A percentile compares a stretch with the other conserved stretches of the same genome.
Evolutionary conservation across 2,888 invertebrate genomes (phyloP).

Genomic region (Pomacea canaliculata): DNA sequence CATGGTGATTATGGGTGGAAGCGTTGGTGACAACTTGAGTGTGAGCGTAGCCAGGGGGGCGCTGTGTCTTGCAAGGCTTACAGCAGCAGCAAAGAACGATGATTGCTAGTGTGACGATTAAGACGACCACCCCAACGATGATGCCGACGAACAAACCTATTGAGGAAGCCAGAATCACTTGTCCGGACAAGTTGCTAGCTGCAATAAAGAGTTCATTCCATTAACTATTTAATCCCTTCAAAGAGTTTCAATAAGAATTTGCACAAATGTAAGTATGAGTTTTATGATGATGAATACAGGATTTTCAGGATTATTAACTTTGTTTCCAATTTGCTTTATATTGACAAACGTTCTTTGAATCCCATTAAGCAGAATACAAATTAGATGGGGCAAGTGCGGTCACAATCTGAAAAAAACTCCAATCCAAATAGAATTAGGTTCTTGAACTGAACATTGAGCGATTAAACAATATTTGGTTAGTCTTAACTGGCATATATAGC

Average conservation of each 20-base stretch:
- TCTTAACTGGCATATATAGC: too few relatives aligned
- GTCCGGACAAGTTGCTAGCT: constrained; percentile 44
- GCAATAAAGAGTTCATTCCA: constrained; percentile 12
- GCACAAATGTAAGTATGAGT: not conserved
- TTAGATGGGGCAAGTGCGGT: too few relatives aligned
- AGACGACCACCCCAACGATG: constrained; percentile 48
- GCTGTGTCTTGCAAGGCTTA: constrained; percentile 26
- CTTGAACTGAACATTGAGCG: too few relatives aligned
- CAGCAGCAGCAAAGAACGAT: constrained; percentile 53
- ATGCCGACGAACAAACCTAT: constrained; percentile 51
- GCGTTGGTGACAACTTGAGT: not conserved
- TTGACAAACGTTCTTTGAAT: too few relatives aligned
- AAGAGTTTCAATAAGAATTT: not conserved
- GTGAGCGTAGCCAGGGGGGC: not conserved
- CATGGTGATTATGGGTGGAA: not conserved
- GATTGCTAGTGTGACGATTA: constrained; percentile 46
- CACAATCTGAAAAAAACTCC: too few relatives aligned
- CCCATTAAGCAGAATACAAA: too few relatives aligned
- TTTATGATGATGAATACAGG: not conserved
- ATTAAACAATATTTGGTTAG: too few relatives aligned
- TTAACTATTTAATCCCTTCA: not conserved
- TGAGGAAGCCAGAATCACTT: constrained; percentile 46
- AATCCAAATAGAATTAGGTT: too few relatives aligned
- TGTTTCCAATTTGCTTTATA: too few relatives aligned
- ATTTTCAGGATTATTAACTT: not conserved